Conservation (phyloP, 2,888 invertebrate species). For the Hypomecis punctinalis region DNA sequence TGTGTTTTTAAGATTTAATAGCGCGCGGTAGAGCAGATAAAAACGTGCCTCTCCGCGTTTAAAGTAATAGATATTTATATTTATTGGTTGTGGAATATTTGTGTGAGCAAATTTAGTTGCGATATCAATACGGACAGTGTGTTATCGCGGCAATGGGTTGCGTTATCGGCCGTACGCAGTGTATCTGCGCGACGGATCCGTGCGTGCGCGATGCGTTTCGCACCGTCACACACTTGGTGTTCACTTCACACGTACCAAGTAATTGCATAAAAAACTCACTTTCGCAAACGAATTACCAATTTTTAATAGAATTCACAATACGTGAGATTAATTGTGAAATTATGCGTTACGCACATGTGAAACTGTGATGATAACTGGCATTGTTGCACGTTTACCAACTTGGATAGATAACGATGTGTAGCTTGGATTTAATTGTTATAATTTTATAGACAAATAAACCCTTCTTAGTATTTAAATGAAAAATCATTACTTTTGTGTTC, state of each 20-base stretch:
- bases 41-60: constrained; percentile 25
- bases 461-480: too few species aligned
- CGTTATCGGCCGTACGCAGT: constrained; percentile 73
- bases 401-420: constrained; percentile 40
- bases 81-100: constrained; percentile 42
- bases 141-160: constrained; percentile 65
- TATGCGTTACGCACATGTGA: constrained; percentile 75
- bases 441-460: background rate
- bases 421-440: constrained; percentile 13
- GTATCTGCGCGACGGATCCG: constrained; percentile 74
- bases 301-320: constrained; percentile 67
- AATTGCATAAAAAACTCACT: constrained; percentile 71
- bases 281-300: constrained; percentile 77
- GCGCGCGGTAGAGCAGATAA: constrained; percentile 20
- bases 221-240: constrained; percentile 65
- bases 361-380: constrained; percentile 60
- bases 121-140: constrained; percentile 58
- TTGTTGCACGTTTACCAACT: constrained; percentile 58
- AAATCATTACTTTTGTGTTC: too few species aligned
- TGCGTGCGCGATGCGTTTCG: constrained; percentile 76
- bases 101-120: constrained; percentile 63
- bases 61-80: constrained; percentile 23
- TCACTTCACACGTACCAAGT: constrained; percentile 64
- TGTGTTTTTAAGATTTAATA: constrained; percentile 12
- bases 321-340: constrained; percentile 77